Base-by-base conservation (phyloP, 2,888 invertebrate species). In the Cryptocephalus primarius region DNA sequence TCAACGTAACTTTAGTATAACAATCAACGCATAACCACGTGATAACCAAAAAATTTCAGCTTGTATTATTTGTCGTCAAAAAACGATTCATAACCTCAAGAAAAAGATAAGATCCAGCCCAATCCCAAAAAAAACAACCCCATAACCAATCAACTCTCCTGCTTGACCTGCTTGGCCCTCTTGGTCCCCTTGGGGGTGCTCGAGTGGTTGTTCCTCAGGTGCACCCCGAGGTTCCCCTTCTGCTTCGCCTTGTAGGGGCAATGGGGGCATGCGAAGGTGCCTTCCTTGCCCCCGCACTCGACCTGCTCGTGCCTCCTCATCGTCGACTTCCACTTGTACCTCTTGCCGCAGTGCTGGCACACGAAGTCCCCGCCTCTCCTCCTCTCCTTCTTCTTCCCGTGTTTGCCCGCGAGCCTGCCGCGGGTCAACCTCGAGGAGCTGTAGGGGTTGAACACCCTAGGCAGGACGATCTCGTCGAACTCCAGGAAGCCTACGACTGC, bases 311-410 rank as follows among this genome's bases (percentile, higher is more conserved):
- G 88, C 32, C 65, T 49, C n/a, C 63, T 51, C 74, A 88, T 75
- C 49, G 88, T 88, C 43, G 87, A 87, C 72, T 85, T 88, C 88
- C 88, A 88, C 60, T 88, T 80, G 69, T 89, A 89, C 55, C 83
- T 78, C 69, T 88, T 88, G 53, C 88, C 88, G 71, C 89, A 89
- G 65, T 87, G 87, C 43, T 85, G 77, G 64, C 88, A 88, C 42
- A 85, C 79, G 69, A 86, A 88, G 63, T 82, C 81, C 41, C 75
- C 68, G 38, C 74, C 73, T 31, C 67, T 69, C 60, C 75, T 73
- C 56, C 70, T 22, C 22, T 22, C 22, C 22, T 22, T 22, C 22
- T 22, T 22, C 22, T 22, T 22, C 22, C 22, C 22, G 22, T 22
- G 22, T 6, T 22, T 22, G 22, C 22, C 22, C 3, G 3, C 22